A percentile compares a stretch with the other conserved stretches of the same genome.
Conservation (phyloP, 2,888 invertebrate genomes). For the Tinea pellionella region DNA sequence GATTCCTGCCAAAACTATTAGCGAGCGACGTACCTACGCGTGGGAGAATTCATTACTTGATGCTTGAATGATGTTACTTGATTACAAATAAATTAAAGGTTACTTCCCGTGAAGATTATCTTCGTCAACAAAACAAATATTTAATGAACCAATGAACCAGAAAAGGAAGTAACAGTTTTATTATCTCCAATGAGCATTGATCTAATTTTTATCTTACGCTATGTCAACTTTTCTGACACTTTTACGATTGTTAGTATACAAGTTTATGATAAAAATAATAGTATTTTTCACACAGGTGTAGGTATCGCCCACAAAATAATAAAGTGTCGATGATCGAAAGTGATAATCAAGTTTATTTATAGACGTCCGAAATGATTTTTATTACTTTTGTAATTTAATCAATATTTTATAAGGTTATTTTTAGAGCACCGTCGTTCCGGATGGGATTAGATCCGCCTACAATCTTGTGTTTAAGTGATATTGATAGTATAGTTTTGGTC, state of each 20-base stretch:
- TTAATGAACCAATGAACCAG: too few relatives aligned
- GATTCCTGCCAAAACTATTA: too few relatives aligned
- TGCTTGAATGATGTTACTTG: slow-evolving; percentile 61
- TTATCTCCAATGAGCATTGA: too few relatives aligned
- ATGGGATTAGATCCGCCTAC: slow-evolving; percentile 29
- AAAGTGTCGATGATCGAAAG: slow-evolving; percentile 25
- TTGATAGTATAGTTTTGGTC: slow-evolving; percentile 29
- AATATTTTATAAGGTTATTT: neutral
- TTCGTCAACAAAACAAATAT: too few relatives aligned
- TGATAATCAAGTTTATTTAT: slow-evolving; percentile 37
- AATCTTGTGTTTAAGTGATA: slow-evolving; percentile 33
- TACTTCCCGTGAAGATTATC: neutral
- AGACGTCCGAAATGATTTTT: slow-evolving; percentile 35
- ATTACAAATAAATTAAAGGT: slow-evolving; percentile 52
- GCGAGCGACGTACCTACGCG: too few relatives aligned
- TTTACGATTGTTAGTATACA: neutral
- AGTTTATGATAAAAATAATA: slow-evolving; percentile 1
- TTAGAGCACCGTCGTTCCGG: slow-evolving; percentile 38
- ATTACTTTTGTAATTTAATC: slow-evolving; percentile 25
- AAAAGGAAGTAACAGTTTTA: too few relatives aligned
- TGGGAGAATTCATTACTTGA: too few relatives aligned
- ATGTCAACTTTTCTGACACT: neutral
- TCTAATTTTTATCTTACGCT: neutral
- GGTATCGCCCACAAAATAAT: neutral
- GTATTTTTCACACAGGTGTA: neutral